Evolutionary conservation across 2,113 vertebrate species (phyloP).

Genomic region (Lepidothrix coronata): DNA sequence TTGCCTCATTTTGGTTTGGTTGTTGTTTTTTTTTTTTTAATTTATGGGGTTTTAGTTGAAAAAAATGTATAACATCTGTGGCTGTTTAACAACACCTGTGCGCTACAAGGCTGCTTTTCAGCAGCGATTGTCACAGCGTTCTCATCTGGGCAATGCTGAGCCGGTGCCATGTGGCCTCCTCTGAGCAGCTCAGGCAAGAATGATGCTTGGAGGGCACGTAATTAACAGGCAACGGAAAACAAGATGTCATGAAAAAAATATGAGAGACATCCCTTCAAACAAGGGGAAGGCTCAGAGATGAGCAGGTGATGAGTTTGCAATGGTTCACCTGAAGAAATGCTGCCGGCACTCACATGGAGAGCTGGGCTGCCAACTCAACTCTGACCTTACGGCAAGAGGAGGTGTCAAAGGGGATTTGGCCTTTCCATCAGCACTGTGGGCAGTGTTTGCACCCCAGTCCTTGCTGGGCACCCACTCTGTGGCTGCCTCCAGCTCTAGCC

Average conservation of each 20-base stretch:
- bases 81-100: conserved; percentile 57
- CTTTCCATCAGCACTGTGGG: neutral
- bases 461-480: neutral
- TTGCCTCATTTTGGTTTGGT: neutral
- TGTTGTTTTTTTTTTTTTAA: neutral
- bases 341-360: neutral
- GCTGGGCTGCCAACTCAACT: neutral
- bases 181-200: neutral
- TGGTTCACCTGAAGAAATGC: neutral
- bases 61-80: conserved; percentile 56
- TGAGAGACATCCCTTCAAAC: neutral
- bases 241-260: neutral
- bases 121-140: neutral
- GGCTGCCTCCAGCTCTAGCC: neutral
- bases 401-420: neutral
- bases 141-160: neutral
- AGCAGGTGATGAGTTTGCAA: neutral
- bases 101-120: neutral
- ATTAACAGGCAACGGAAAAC: conserved; percentile 11
- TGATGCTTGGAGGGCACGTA: neutral
- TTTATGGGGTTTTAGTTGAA: conserved; percentile 41
- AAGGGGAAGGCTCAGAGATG: neutral
- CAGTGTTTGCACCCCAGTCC: neutral
- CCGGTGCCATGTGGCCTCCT: neutral
- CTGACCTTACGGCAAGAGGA: neutral